phyloP scores from a whole-genome alignment of 2,113 vertebrate genomes.

The Neolamprologus hecqui region DNA sequence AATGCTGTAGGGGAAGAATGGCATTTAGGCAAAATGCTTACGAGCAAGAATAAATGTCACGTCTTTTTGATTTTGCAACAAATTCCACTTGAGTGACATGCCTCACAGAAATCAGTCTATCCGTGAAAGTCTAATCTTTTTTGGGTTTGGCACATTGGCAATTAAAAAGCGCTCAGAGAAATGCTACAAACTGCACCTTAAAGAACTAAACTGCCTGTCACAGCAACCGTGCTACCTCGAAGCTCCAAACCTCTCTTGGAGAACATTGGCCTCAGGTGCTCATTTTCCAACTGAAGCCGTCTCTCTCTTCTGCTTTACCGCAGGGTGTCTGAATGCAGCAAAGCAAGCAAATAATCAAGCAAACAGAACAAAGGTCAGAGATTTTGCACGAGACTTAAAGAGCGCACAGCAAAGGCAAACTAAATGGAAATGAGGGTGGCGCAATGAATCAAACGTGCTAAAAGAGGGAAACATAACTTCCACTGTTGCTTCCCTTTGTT shows the following conservation, averaged over 20 bases:
- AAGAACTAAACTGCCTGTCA: neutral
- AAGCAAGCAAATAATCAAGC: neutral
- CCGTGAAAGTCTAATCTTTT: neutral
- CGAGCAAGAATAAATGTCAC: neutral
- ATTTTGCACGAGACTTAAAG: neutral
- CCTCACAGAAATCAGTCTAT: neutral
- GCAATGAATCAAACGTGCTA: neutral
- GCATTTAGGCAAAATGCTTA: neutral
- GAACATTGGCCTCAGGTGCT: neutral
- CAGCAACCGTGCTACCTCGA: neutral
- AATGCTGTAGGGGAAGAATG: neutral
- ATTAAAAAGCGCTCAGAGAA: neutral
- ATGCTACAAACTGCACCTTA: neutral
- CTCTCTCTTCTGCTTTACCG: neutral
- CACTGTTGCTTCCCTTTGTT: neutral
- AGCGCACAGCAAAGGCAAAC: neutral
- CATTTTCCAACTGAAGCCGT: neutral
- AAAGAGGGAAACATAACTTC: neutral
- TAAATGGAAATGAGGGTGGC: neutral
- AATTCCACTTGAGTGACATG: neutral
- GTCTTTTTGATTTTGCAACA: neutral
- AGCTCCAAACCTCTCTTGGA: neutral
- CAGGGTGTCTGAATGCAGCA: neutral
- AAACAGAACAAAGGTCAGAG: neutral
- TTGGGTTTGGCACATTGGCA: neutral